Evolutionary conservation across 1,140 invertebrate genomes (phyloP), one percentile per base, ranked within the genome.

Genomic region (Thalassaphorura encarpata): DNA sequence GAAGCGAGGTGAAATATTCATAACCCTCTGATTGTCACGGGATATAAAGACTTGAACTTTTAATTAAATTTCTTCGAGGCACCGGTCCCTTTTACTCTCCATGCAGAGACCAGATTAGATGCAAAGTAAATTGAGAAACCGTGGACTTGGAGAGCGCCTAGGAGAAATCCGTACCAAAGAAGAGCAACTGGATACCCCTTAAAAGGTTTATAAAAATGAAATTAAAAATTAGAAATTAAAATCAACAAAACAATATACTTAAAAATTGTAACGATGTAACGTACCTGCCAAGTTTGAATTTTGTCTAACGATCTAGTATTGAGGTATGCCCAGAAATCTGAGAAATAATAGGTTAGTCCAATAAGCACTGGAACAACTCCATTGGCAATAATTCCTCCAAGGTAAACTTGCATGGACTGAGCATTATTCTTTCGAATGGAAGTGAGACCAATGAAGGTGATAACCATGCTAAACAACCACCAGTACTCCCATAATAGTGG

Each of bases 401-500:
- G 83, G 65, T 91, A 95, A 63, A 84, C 79, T 66, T 84, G 77
- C 68, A 97, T 78, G 1, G 83, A 78, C 45, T 79, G 76, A 29
- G 85, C 78, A 67, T 82, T 82, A 72, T 96, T 97, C 61, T 80
- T 82, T 63, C 85, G 83, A 60, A 91, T 80, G 19, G 92, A 86
- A 33, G 85, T 81, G 24, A 95, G 73, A n/a, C 85, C 91, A 26
- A 93, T 69, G 69, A 93, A 84, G 40, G 87, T 86, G 36, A 89
- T 76, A n/a, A 91, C 70, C 50, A 94, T 72, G 63, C 89, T 93
- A 3, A 82, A 73, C 62, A 87, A 83, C 93, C 93, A 97, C 61
- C 89, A 79, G 69, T 92, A 97, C 74, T 97, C 92, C 92, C 93
- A 97, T 72, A 81, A 79, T 27, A 88, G 69, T 26, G 89, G 87